phyloP scores from a whole-genome alignment of 2,113 vertebrate genomes.

The Perognathus longimembris region DNA sequence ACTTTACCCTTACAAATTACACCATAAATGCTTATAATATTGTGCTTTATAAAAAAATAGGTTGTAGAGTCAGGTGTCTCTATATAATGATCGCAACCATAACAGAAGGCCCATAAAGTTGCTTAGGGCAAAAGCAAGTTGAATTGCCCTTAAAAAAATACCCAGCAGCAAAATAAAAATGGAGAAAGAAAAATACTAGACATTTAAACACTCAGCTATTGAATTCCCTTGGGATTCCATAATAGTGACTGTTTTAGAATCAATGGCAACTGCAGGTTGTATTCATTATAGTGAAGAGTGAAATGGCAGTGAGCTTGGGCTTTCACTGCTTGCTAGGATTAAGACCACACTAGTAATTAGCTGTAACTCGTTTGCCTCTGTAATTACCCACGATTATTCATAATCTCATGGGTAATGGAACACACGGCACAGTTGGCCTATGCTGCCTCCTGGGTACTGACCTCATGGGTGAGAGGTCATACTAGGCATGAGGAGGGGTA shows the following conservation, averaged over 20 bases:
- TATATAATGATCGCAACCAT: not conserved
- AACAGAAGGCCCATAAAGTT: not conserved
- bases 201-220: constrained; percentile 6
- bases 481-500: not conserved
- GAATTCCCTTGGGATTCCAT: constrained; percentile 42
- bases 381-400: constrained; percentile 68
- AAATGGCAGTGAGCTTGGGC: constrained; percentile 9
- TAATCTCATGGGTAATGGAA: constrained; percentile 62
- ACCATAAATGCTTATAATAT: constrained; percentile 5
- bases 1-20: constrained; percentile 58
- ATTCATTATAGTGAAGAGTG: not conserved
- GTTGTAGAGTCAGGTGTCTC: not conserved
- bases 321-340: constrained; percentile 62
- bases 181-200: constrained; percentile 1
- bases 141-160: constrained; percentile 42
- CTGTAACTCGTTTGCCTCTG: constrained; percentile 65
- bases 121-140: constrained; percentile 16
- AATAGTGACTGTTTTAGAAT: constrained; percentile 7
- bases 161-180: constrained; percentile 37
- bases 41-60: not conserved
- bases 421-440: constrained; percentile 9
- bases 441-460: constrained; percentile 33
- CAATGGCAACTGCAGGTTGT: not conserved
- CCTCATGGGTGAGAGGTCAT: constrained; percentile 44
- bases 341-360: constrained; percentile 61